phyloP scores from a whole-genome alignment of 2,113 vertebrate species.

The Sander vitreus region DNA sequence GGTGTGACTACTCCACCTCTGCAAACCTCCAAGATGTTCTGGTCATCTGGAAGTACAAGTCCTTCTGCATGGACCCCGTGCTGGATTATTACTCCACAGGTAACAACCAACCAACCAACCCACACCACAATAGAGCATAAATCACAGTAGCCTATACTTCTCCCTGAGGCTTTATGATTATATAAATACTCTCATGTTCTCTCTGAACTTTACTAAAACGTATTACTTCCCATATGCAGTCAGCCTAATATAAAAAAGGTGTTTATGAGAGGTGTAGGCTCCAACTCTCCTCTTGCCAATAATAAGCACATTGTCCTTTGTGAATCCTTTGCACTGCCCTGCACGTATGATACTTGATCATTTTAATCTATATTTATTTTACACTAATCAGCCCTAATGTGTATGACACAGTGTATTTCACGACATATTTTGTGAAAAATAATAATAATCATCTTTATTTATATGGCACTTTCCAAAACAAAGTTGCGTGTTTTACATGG shows the following conservation, averaged over 20 bases:
- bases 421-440: not conserved
- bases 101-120: conserved; percentile 43
- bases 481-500: not conserved
- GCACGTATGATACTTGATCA: not conserved
- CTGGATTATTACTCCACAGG: conserved; percentile 93
- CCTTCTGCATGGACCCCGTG: conserved; percentile 97
- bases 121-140: too few species aligned
- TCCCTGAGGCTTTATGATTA: not conserved
- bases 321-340: not conserved
- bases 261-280: too few species aligned
- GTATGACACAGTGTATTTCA: not conserved
- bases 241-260: too few species aligned
- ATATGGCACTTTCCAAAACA: not conserved
- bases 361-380: not conserved
- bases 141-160: not conserved
- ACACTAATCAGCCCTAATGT: not conserved
- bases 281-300: not conserved
- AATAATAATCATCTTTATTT: not conserved
- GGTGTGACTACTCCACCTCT: conserved; percentile 95
- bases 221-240: not conserved
- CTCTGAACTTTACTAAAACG: not conserved
- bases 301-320: not conserved
- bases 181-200: not conserved
- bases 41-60: conserved; percentile 94
- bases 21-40: conserved; percentile 89